Conservation (phyloP, 1,140 invertebrate genomes). For the Anoplolepis gracilipes region DNA sequence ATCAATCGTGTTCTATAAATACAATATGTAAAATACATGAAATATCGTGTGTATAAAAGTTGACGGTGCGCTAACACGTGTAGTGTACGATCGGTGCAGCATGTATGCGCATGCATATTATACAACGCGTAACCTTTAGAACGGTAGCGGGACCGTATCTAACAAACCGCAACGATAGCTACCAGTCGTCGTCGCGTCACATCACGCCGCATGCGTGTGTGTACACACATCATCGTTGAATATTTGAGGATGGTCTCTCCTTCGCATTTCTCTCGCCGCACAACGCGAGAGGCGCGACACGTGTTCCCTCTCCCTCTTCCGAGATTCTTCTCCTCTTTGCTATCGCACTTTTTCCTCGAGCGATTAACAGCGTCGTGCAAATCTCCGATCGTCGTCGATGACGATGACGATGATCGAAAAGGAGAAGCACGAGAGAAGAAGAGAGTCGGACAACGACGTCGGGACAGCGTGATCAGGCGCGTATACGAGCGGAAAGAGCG, state of each 20-base stretch:
- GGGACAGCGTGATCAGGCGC: constrained; percentile 71
- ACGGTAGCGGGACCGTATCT: constrained; percentile 71
- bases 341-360: constrained; percentile 48
- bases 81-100: constrained; percentile 7
- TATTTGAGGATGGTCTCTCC: constrained; percentile 77
- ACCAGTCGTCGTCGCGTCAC: constrained; percentile 69
- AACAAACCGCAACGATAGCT: constrained; percentile 81
- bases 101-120: constrained; percentile 9
- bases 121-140: constrained; percentile 64
- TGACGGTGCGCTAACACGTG: background rate
- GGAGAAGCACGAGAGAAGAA: constrained; percentile 39
- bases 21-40: constrained; percentile 34
- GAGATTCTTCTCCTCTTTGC: constrained; percentile 15
- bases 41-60: constrained; percentile 6
- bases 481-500: constrained; percentile 54
- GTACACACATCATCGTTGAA: constrained; percentile 65
- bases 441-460: constrained; percentile 55
- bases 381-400: constrained; percentile 39
- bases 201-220: constrained; percentile 13
- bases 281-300: constrained; percentile 32
- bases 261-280: constrained; percentile 29
- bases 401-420: constrained; percentile 24
- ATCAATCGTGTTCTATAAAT: constrained; percentile 8
- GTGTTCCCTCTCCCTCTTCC: constrained; percentile 11
- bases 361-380: constrained; percentile 57